A percentile compares a stretch with the other conserved stretches of the same genome.
Conservation (phyloP, 2,888 invertebrate species). For the Amaurobius ferox region DNA sequence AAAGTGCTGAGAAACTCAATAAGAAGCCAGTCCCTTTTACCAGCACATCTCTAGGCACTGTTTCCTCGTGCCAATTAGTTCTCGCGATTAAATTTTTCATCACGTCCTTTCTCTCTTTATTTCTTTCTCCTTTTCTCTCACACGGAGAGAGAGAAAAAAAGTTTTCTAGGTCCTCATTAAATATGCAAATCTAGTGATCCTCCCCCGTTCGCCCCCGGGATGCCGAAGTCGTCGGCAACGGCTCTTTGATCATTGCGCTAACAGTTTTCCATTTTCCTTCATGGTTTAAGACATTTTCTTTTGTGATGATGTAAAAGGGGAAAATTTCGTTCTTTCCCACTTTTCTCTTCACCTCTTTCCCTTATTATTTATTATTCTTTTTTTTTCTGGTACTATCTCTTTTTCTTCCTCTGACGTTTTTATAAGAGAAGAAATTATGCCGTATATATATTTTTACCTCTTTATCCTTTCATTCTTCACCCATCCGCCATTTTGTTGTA, state of each 20-base stretch:
- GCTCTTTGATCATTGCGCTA: constrained; percentile 68
- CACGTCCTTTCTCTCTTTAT: constrained; percentile 50
- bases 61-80: constrained; percentile 64
- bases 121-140: constrained; percentile 30
- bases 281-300: constrained; percentile 71
- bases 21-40: constrained; percentile 33
- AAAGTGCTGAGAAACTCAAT: constrained; percentile 21
- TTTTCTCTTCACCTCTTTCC: constrained; percentile 25
- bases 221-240: constrained; percentile 34
- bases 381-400: constrained; percentile 34
- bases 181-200: constrained; percentile 71
- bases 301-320: constrained; percentile 68
- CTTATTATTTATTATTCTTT: constrained; percentile 68
- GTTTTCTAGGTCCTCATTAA: constrained; percentile 67
- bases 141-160: constrained; percentile 20
- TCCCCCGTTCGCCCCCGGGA: constrained; percentile 32
- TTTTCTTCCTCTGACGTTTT: constrained; percentile 59
- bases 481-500: constrained; percentile 50
- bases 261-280: constrained; percentile 70
- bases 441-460: constrained; percentile 46
- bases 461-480: constrained; percentile 36
- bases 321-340: constrained; percentile 44
- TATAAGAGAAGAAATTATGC: constrained; percentile 70
- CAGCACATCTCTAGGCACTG: constrained; percentile 5
- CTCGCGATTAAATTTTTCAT: constrained; percentile 68